These are phyloP conservation scores for Procambarus clarkii DNA, from an alignment of 1,140 invertebrate species.

Conservation along the genomic window DNA sequence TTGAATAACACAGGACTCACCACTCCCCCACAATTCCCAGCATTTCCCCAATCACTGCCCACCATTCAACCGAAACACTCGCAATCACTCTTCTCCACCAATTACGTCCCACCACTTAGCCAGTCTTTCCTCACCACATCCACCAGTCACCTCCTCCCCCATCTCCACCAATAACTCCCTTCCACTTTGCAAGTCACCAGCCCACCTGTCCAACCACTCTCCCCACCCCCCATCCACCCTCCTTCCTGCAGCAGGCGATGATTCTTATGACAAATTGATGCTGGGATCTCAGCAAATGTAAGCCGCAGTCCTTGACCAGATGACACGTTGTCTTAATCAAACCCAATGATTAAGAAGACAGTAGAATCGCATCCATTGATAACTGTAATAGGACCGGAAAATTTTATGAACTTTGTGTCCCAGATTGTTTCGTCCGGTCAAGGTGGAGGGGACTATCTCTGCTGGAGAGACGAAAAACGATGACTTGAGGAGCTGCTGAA, in stretches of 20 bases:
- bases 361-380: constrained; percentile 44
- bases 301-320: constrained; percentile 1
- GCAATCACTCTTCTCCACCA: no score
- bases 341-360: constrained; percentile 39
- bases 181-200: no score
- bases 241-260: not conserved
- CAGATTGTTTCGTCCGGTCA: constrained; percentile 27
- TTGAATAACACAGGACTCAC: no score
- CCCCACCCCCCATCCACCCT: not conserved
- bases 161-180: not conserved
- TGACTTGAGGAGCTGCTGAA: not conserved
- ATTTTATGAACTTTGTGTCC: not conserved
- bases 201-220: not conserved
- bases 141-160: not conserved
- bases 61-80: no score
- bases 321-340: constrained; percentile 50
- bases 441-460: not conserved
- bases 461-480: constrained; percentile 11
- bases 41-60: no score
- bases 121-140: no score
- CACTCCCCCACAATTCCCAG: no score
- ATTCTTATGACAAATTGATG: constrained; percentile 38
- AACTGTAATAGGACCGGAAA: constrained; percentile 9
- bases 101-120: no score
- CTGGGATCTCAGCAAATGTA: constrained; percentile 13